Evolutionary conservation across 1,140 invertebrate species (phyloP), one percentile per base, ranked within the genome.

Genomic region (Danaus melanippus): DNA sequence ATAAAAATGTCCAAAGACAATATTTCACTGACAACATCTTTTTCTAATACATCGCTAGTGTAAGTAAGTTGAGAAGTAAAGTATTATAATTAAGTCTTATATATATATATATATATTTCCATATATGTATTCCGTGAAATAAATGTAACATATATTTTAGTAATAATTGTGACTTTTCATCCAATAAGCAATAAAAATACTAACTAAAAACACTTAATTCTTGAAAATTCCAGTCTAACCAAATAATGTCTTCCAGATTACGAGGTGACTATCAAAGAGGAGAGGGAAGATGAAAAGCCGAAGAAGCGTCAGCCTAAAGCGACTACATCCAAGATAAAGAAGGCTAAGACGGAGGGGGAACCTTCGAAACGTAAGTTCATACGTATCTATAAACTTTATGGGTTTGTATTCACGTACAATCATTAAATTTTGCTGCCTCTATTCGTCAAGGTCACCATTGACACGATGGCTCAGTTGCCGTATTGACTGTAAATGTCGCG

Each of bases 331-430:
- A 66, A 70, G 6, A 61, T 70, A 8, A 84, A 81, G 50, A 78
- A 79, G 50, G 12, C 67, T 0, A 79, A 78, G 56, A 15, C 52
- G 0, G 59, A 55, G 8, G 77, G 67, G 4, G 78, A 80, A 42
- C 50, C 69, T 0, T 70, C 79, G 0, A 80, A 82, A 79, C 72
- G 80, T 84, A 79, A 81, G 80, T 84, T 53, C 9, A 42, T 68
- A 63, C 53, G 66, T 71, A 60, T 21, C 10, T 46, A 58, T 69
- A 62, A 67, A 67, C 66, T 43, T 48, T 8, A 42, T 66, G 67
- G 62, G 51, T 49, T 42, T 74, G 69, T 72, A 68, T 71, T 66
- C 44, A 71, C 21, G 21, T 7, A 7, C 21, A 32, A 32, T 3
- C 7, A 8, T 32, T 3, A 0, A 2, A 7, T 32, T 5, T 32